A percentile compares a stretch with the other conserved stretches of the same genome.
These are phyloP conservation scores for Hermaeophaga mercurialis DNA, from an alignment of 2,888 invertebrate genomes.

Conservation along the genomic window DNA sequence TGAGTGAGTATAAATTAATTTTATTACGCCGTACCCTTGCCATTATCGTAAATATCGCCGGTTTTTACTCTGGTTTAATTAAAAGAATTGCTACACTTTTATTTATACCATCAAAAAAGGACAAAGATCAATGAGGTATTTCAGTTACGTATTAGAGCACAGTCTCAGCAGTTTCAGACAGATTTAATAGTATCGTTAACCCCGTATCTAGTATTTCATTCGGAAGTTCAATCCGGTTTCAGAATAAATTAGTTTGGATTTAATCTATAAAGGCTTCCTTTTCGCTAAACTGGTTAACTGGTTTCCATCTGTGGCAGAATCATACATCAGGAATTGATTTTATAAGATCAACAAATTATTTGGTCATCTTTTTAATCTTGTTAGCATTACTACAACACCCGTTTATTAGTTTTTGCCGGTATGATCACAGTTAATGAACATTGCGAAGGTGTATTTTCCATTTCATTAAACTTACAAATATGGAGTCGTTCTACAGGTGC, in stretches of 20 bases:
- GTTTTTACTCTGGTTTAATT: too few relatives aligned
- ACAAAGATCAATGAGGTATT: slow-evolving; percentile 30
- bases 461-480: too few relatives aligned
- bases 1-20: too few relatives aligned
- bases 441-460: too few relatives aligned
- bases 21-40: too few relatives aligned
- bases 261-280: slow-evolving; percentile 43
- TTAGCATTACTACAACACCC: slow-evolving; percentile 16
- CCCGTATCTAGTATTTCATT: slow-evolving; percentile 50
- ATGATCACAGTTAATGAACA: too few relatives aligned
- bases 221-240: slow-evolving; percentile 53
- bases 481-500: too few relatives aligned
- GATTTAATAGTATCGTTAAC: slow-evolving; percentile 55
- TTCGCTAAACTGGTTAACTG: slow-evolving; percentile 43
- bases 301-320: slow-evolving; percentile 43
- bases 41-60: too few relatives aligned
- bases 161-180: slow-evolving; percentile 42
- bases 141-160: slow-evolving; percentile 41
- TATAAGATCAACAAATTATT: slow-evolving; percentile 28
- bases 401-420: slow-evolving; percentile 12
- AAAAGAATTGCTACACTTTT: slow-evolving; percentile 10
- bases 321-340: slow-evolving; percentile 33
- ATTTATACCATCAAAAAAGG: slow-evolving; percentile 16
- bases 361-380: slow-evolving; percentile 25
- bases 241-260: slow-evolving; percentile 52